Base-by-base conservation (phyloP, 2,797 vertebrate genomes). In the Hirundo rustica region DNA sequence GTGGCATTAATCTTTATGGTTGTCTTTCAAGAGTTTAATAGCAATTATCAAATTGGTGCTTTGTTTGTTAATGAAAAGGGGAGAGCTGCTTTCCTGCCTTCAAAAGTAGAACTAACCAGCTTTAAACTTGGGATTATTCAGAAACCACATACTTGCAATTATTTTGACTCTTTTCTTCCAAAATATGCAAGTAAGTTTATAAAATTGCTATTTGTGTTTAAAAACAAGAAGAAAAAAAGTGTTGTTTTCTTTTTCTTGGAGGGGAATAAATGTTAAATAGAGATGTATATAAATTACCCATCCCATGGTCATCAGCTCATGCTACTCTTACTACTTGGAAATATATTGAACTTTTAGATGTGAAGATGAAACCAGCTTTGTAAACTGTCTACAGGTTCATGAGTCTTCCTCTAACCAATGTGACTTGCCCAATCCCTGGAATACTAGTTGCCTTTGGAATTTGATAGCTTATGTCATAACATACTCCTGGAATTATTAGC, bases 1-100 rank as follows among this genome's bases (percentile, higher is more conserved):
- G 67, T 18, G 42, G 70, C 66, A 65, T 97, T 95, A 95, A 89
- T 93, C 66, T 47, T 66, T 55, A 70, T 10, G 22, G 42, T 0
- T 78, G 67, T n/a, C 47, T 88, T 85, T 83, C 53, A 51, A 61
- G 71, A 86, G 55, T 83, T 86, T 94, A 96, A 91, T n/a, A 94
- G 89, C 50, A 92, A 86, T 71, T 93, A 92, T 85, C 53, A 78
- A 66, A 88, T 1, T 51, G 65, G 76, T 70, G 79, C 32, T 94
- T 85, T 73, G 23, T 18, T 71, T 58, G 26, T 34, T 79, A 91
- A 74, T 44, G 67, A 67, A 60, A 82, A 86, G 85, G 72, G 85
- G 85, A 93, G 95, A 93, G 73, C 32, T 88, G 92, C 74, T 85
- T 95, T 84, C 77, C 87, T 13, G 0, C 50, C 79, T 68, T 76